A percentile compares a stretch with the other conserved stretches of the same genome.
phyloP scores from a whole-genome alignment of 2,113 vertebrate species.

The Manacus vitellinus region DNA sequence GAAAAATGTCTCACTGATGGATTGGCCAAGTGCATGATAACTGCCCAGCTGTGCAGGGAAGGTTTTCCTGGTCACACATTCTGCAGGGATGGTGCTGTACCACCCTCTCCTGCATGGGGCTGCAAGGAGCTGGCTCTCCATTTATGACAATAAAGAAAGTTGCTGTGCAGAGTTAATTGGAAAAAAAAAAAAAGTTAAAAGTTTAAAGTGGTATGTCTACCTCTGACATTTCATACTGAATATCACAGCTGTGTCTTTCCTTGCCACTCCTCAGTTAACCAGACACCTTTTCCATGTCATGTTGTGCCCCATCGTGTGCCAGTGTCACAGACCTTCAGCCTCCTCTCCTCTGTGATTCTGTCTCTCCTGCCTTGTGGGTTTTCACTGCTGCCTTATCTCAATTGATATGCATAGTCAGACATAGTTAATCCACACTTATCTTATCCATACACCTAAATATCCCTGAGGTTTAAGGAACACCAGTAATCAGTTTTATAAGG shows the following conservation, averaged over 20 bases:
- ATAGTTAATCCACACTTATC: conserved; percentile 63
- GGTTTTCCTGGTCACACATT: neutral
- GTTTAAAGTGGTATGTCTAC: neutral
- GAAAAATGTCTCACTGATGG: neutral
- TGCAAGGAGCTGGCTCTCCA: neutral
- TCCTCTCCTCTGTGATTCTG: neutral
- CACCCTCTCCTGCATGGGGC: neutral
- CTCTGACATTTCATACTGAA: neutral
- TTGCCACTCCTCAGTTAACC: neutral
- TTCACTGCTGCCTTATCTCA: conserved; percentile 38
- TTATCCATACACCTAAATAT: conserved; percentile 55
- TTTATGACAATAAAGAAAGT: neutral
- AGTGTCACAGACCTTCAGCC: neutral
- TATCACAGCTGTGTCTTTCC: neutral
- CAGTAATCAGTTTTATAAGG: neutral
- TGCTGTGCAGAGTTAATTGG: neutral
- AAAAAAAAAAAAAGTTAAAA: neutral
- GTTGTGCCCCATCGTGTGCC: neutral
- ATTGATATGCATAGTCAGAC: conserved; percentile 69
- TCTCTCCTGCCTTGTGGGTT: neutral
- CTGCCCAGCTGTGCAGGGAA: neutral
- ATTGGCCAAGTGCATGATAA: neutral
- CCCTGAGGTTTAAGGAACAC: conserved; percentile 46
- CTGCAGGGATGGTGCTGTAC: neutral
- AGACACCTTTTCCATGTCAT: neutral